Base-by-base conservation (phyloP, 2,113 vertebrate species). In the Cyprinodon brontotheroides region DNA sequence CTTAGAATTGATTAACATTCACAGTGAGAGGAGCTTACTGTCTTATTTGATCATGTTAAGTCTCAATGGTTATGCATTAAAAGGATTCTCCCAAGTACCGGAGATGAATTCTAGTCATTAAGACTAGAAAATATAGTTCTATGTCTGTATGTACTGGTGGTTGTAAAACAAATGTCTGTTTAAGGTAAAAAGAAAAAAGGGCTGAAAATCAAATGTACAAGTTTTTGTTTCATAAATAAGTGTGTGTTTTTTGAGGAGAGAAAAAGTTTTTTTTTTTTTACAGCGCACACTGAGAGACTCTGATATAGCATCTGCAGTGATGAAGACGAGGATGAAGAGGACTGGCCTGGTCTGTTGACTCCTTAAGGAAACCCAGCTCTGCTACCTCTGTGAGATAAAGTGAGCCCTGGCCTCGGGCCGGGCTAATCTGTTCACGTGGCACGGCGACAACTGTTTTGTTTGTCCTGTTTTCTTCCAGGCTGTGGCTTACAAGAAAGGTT, bases 401-500 rank as follows among this genome's bases (percentile, higher is more conserved):
- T 73, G 72, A 37, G 65, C 75, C 80, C 70, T 82, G 75, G 83
- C 75, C 59, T 66, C 75, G 78, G 85, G 84, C 85, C 78, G 73
- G 77, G 82, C 84, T 88, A 83, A 85, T 70, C 85, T 85, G 82
- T 77, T 86, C 81, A 79, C 82, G 85, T 83, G 86, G 86, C 86
- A 88, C 77, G 80, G 77, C 87, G 88, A 89, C 70, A 76, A 87
- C 86, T 88, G 87, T 85, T 93, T 93, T 95, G 87, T 93, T 95
- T 93, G 84, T 87, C 92, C 93, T 94, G 48, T 90, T 94, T 89
- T 82, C 92, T 88, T 91, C 89, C 91, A 93, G 97, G 97, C 96
- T 98, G 96, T 95, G 94, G 94, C 96, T 95, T 98, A 98, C 96
- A 98, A 97, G 97, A 98, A 98, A 99, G 97, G 97, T 96, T 96